Evolutionary conservation across 1,140 invertebrate genomes (phyloP).

Genomic region (Berghia stephanieae): DNA sequence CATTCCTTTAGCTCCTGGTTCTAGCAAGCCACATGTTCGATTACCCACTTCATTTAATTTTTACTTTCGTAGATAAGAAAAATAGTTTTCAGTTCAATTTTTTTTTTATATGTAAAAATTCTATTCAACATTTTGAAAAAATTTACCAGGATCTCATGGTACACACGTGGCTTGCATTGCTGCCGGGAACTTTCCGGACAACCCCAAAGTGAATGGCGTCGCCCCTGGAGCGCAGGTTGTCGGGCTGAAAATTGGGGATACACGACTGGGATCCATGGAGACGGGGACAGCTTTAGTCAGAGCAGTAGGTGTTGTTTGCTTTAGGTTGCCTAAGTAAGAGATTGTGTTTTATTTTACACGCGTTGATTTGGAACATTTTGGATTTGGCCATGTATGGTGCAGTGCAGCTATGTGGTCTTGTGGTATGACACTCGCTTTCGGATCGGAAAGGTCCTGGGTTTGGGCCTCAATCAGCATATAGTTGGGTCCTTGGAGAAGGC

Average conservation of each 20-base stretch:
- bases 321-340: background rate
- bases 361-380: background rate
- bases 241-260: constrained; percentile 90
- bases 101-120: too few species aligned
- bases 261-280: constrained; percentile 91
- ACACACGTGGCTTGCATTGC: constrained; percentile 97
- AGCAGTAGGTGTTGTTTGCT: constrained; percentile 76
- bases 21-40: too few species aligned
- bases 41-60: too few species aligned
- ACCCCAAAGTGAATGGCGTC: constrained; percentile 90
- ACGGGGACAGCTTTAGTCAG: constrained; percentile 90
- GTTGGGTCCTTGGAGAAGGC: too few species aligned
- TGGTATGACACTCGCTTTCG: too few species aligned
- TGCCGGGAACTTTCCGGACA: constrained; percentile 88
- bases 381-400: background rate
- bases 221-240: constrained; percentile 97
- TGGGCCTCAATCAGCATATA: too few species aligned
- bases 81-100: too few species aligned
- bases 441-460: too few species aligned
- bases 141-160: constrained; percentile 88
- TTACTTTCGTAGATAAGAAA: too few species aligned
- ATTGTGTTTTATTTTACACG: background rate
- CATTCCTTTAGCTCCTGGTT: too few species aligned
- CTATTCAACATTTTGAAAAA: too few species aligned
- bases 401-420: too few species aligned